These are phyloP conservation scores for Cheilosia soror DNA, from an alignment of 2,888 invertebrate genomes.

Conservation along the genomic window DNA sequence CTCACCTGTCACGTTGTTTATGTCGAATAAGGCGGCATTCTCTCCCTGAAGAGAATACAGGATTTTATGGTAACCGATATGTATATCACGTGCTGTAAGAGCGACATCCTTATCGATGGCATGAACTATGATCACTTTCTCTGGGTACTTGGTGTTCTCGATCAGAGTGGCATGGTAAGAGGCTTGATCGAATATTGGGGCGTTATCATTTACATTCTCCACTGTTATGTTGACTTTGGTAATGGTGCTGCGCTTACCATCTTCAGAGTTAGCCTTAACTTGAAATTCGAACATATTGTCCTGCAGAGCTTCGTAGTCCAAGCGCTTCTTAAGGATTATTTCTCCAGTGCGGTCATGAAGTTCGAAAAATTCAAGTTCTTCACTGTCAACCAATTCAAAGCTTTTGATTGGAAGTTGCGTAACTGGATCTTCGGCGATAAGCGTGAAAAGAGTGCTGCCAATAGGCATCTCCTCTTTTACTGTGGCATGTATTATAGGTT, in stretches of 20 bases:
- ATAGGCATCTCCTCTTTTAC: conserved; percentile 91
- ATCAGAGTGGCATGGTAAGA: conserved; percentile 89
- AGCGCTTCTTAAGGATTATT: conserved; percentile 88
- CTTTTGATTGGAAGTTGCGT: conserved; percentile 87
- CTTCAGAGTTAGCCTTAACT: conserved; percentile 84
- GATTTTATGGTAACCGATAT: conserved; percentile 88
- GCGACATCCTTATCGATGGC: conserved; percentile 90
- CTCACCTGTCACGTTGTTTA: conserved; percentile 88
- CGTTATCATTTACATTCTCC: conserved; percentile 91
- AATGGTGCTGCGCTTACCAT: conserved; percentile 85
- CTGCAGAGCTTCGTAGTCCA: conserved; percentile 91
- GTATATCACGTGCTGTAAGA: conserved; percentile 85
- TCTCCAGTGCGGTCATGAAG: conserved; percentile 89
- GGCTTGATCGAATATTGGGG: conserved; percentile 88
- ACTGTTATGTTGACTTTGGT: conserved; percentile 89
- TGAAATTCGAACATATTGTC: conserved; percentile 85
- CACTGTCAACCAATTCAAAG: conserved; percentile 86
- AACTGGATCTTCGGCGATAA: conserved; percentile 89
- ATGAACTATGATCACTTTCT: conserved; percentile 87
- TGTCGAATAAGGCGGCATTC: conserved; percentile 89
- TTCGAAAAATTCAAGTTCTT: conserved; percentile 85
- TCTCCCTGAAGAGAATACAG: conserved; percentile 90
- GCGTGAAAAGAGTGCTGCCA: conserved; percentile 88
- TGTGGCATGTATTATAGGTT: conserved; percentile 87
- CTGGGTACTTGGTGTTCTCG: conserved; percentile 88